Base-by-base conservation (phyloP, 2,888 invertebrate genomes). In the Melolontha melolontha region DNA sequence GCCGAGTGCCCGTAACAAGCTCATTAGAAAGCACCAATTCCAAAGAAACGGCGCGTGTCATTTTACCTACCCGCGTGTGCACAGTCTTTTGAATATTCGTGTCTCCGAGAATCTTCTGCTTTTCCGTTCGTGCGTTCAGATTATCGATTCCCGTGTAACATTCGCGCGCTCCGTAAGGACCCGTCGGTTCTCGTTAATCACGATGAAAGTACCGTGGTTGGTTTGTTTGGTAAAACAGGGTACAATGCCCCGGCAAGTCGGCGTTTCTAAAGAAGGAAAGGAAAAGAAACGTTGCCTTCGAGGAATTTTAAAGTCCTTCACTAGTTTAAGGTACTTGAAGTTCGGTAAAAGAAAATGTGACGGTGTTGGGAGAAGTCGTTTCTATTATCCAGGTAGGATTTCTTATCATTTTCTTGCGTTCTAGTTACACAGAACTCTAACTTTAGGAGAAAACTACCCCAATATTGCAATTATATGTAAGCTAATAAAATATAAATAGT, bases 161-260 rank as follows among this genome's bases (percentile, higher is more conserved):
- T 34, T 34, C 34, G 34, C 34, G 34, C 34, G 34, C 34, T 10
- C 34, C 34, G 7, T 34, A 34, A 34, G 10, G 34, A 6, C 34
- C 34, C 34, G 34, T 34, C 34, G 34, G 8, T 17, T 17, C 51
- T 17, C n/a, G 29, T 51, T 57, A 17, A 44, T 22, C 22, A 63
- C 62, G 42, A 80, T 80, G 79, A 79, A 79, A 71, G 62, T 79
- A 52, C 76, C 75, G 64, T 79, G 79, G 78, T 70, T 77, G 39
- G 66, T 75, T 68, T 79, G 79, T 71, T 69, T 77, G 8, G 74
- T 69, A 57, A 66, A 70, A 22, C 69, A 69, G 44, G 69, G 64
- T 47, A 69, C 68, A 10, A 64, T 72, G 51, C 72, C 67, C 40
- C 54, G 67, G 2, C 16, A 16, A 14, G n/a, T 34, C 16, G 47